These are phyloP conservation scores for Polydrusus pterygomalis DNA, from an alignment of 2,888 invertebrate genomes.

Conservation along the genomic window DNA sequence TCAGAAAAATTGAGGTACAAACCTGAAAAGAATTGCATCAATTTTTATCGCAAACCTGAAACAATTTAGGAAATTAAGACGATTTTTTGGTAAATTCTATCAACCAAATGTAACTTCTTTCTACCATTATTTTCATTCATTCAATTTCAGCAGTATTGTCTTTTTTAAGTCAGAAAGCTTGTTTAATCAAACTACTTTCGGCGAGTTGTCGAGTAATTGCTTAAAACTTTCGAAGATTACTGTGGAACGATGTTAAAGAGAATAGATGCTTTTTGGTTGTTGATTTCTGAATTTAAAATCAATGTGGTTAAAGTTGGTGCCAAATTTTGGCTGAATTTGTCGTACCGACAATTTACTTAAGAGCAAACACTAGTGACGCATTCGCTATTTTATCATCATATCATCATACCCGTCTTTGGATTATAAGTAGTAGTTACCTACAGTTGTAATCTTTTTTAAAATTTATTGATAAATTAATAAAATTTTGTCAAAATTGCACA, in stretches of 20 bases:
- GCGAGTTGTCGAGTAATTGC: constrained; percentile 44
- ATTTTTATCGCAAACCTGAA: too few species aligned
- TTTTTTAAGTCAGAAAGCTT: constrained; percentile 50
- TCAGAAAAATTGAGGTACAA: too few species aligned
- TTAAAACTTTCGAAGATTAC: constrained; percentile 42
- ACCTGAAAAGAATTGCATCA: too few species aligned
- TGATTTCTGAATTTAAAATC: not conserved
- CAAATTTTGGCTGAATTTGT: too few species aligned
- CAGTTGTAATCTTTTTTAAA: too few species aligned
- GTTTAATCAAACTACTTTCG: constrained; percentile 52
- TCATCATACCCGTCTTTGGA: too few species aligned
- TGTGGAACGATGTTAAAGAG: constrained; percentile 38
- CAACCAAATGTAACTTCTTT: constrained; percentile 38
- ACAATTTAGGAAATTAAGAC: not conserved
- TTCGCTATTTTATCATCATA: too few species aligned
- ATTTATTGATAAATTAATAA: too few species aligned
- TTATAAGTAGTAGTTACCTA: too few species aligned
- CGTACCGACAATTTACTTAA: too few species aligned
- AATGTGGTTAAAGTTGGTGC: not conserved
- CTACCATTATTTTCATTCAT: constrained; percentile 47
- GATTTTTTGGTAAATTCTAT: constrained; percentile 45
- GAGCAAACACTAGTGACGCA: too few species aligned
- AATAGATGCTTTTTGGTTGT: not conserved
- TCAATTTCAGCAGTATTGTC: constrained; percentile 53
- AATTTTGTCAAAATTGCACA: too few species aligned